Evolutionary conservation across 1,140 invertebrate species (phyloP).

Genomic region (Heterodera carotae): DNA sequence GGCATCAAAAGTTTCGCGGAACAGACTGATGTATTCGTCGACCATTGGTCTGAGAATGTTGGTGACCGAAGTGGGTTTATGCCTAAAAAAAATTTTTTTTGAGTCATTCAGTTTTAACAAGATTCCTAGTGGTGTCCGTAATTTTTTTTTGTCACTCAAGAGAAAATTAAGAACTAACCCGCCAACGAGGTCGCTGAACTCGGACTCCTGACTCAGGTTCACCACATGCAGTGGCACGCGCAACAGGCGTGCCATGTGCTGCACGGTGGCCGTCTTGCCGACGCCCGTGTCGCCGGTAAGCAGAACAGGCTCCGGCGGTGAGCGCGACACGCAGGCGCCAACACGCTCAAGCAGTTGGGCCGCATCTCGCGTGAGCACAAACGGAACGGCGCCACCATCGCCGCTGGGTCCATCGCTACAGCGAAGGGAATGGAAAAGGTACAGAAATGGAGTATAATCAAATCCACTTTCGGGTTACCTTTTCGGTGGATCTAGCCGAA

Average conservation of each 20-base stretch:
- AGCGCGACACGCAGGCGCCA: constrained; percentile 45
- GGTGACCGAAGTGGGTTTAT: constrained; percentile 90
- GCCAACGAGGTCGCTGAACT: constrained; percentile 90
- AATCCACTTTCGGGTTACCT: too few relatives aligned
- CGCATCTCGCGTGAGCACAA: constrained; percentile 71
- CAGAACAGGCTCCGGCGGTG: constrained; percentile 82
- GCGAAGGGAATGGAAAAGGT: too few relatives aligned
- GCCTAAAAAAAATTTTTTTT: constrained; percentile 68
- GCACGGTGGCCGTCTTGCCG: constrained; percentile 94
- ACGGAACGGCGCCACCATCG: constrained; percentile 30
- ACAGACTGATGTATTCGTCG: constrained; percentile 82
- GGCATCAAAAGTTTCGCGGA: constrained; percentile 77
- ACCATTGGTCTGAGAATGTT: constrained; percentile 79
- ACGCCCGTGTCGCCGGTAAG: constrained; percentile 97
- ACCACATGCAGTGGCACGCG: constrained; percentile 84
- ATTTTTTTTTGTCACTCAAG: neutral
- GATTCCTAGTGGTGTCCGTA: too few relatives aligned
- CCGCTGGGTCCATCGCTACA: too few relatives aligned
- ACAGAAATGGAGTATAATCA: too few relatives aligned
- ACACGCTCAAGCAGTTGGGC: constrained; percentile 77
- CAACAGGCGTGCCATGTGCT: constrained; percentile 78
- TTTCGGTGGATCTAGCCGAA: too few relatives aligned
- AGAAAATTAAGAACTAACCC: constrained; percentile 70
- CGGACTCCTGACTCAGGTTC: constrained; percentile 99
- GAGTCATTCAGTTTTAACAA: neutral